These are phyloP conservation scores for Chinchilla lanigera DNA, from an alignment of 2,113 vertebrate species.

Conservation along the genomic window DNA sequence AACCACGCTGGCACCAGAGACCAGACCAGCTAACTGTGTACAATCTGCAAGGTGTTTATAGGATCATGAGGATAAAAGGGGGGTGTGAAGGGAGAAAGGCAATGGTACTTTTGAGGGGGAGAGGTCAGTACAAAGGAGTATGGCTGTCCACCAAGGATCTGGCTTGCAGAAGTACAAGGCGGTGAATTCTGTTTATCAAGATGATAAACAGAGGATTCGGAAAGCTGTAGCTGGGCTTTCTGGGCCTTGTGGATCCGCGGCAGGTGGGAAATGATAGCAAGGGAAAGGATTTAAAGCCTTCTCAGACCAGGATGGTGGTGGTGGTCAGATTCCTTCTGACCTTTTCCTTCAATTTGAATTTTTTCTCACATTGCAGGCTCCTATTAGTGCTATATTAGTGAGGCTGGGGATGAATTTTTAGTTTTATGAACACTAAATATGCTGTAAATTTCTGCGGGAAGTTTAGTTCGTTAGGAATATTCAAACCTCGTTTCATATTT, in stretches of 20 bases:
- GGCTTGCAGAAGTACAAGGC: too few species aligned
- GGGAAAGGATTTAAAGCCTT: neutral
- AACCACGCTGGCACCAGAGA: neutral
- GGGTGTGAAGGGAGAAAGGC: neutral
- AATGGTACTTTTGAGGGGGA: neutral
- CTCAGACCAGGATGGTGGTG: too few species aligned
- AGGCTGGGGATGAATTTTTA: neutral
- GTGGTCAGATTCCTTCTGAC: neutral
- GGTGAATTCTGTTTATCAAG: neutral
- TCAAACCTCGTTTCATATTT: slow-evolving; percentile 45
- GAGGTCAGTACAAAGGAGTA: neutral
- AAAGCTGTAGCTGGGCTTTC: neutral
- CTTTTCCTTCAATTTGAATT: neutral
- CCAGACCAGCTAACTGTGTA: neutral
- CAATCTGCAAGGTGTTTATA: neutral
- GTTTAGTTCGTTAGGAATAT: neutral
- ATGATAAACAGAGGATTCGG: too few species aligned
- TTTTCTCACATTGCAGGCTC: neutral
- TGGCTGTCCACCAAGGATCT: neutral
- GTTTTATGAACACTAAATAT: neutral
- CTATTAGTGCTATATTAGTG: neutral
- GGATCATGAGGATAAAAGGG: neutral
- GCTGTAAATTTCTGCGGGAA: neutral
- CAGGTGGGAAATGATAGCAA: neutral
- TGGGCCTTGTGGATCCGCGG: too few species aligned